These are phyloP conservation scores for Passer domesticus DNA, from an alignment of 2,113 vertebrate species.

Conservation along the genomic window DNA sequence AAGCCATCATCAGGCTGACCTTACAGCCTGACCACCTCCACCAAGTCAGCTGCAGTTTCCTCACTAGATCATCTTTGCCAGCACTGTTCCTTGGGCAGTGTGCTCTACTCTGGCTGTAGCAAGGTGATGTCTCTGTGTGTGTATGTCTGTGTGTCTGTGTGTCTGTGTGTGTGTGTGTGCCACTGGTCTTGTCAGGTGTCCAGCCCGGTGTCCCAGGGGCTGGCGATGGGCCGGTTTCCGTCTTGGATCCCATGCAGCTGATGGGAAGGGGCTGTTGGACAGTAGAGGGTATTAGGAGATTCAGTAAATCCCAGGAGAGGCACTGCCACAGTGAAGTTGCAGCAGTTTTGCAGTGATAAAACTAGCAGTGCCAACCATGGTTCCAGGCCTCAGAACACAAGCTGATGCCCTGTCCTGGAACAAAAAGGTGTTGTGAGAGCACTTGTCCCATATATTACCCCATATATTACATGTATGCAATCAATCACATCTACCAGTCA, in stretches of 20 bases:
- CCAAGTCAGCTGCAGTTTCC: background rate
- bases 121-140: background rate
- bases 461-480: background rate
- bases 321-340: background rate
- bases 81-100: rapidly evolving
- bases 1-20: background rate
- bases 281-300: background rate
- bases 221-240: background rate
- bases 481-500: background rate
- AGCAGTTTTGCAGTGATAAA: slow-evolving; percentile 45
- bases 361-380: background rate
- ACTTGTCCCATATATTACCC: background rate
- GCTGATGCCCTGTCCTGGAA: background rate
- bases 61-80: background rate
- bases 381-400: background rate
- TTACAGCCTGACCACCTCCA: background rate
- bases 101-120: background rate
- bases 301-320: slow-evolving; percentile 4
- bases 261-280: background rate
- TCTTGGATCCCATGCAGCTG: background rate
- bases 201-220: background rate
- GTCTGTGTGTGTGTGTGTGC: background rate
- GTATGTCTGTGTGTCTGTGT: background rate
- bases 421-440: background rate
- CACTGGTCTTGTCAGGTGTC: background rate